Evolutionary conservation across 2,888 invertebrate species (phyloP).

Genomic region (Thymelicus sylvestris): DNA sequence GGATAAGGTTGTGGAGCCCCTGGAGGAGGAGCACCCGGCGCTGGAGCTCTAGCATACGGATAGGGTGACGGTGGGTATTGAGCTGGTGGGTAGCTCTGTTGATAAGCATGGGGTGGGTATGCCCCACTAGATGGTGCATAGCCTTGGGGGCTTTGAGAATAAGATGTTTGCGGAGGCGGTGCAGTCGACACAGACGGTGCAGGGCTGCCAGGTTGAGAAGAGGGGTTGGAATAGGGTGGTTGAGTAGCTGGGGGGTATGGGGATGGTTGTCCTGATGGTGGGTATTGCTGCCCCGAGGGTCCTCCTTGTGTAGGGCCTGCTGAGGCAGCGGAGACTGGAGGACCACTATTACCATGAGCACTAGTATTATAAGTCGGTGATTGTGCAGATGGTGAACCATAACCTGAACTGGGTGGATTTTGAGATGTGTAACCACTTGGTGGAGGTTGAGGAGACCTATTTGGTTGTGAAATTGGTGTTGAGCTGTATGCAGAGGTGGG

Average conservation of each 20-base stretch:
- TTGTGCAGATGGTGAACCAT: constrained; percentile 87
- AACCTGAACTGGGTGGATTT: constrained; percentile 83
- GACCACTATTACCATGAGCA: constrained; percentile 80
- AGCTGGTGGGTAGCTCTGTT: constrained; percentile 82
- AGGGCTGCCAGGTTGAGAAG: constrained; percentile 81
- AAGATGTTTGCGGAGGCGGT: constrained; percentile 84
- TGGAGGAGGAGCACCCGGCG: constrained; percentile 88
- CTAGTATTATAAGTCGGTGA: constrained; percentile 87
- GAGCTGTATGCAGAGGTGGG: constrained; percentile 83
- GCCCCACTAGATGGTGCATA: constrained; percentile 73
- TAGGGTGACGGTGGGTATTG: constrained; percentile 85
- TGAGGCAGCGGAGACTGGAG: constrained; percentile 77
- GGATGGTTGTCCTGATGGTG: constrained; percentile 86
- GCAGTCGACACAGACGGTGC: constrained; percentile 80
- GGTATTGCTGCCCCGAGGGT: constrained; percentile 87
- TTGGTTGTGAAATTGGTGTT: constrained; percentile 79
- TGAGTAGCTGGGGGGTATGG: constrained; percentile 86
- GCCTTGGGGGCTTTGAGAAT: constrained; percentile 82
- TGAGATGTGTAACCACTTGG: constrained; percentile 83
- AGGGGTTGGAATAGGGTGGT: constrained; percentile 83
- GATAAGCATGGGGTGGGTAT: constrained; percentile 81
- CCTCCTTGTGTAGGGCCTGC: constrained; percentile 77
- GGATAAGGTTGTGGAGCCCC: constrained; percentile 90
- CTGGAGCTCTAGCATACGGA: constrained; percentile 84
- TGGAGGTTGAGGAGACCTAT: constrained; percentile 84